Evolutionary conservation across 2,888 invertebrate species (phyloP), one percentile per base, ranked within the genome.

Genomic region (Acleris laterana): DNA sequence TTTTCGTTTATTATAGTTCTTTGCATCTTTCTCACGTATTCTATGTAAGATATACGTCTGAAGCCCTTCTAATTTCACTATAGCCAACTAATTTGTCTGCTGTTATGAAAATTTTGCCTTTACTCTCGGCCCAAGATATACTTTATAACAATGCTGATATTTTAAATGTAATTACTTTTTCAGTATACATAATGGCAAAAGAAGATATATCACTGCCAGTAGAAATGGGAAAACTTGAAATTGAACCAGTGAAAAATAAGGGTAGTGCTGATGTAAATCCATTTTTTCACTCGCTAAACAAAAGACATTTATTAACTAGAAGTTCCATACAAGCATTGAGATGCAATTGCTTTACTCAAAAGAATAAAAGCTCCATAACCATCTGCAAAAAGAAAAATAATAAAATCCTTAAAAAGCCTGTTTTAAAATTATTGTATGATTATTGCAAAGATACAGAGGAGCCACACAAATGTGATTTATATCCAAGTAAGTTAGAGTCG

Each of bases 161-260:
- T 63, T 11, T 9, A 3, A 17, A 17, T 25, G 5, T 55, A 46
- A 32, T 42, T 32, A 32, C 9, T 32, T 49, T 65, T 66, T 11
- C 65, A 66, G 65, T 44, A 28, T 61, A 6, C 9, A 61, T 22
- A 71, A 93, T 93, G 93, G 83, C 88, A 70, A 88, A 90, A 77
- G 88, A 93, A 80, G 93, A 94, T 64, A 80, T 92, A 73, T 83
- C 90, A 67, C 77, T 94, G 71, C 92, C 93, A 71, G 88, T 93
- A 68, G 90, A 93, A 79, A 87, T 95, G 85, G 90, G 89, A 70
- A 93, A 92, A 77, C 80, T 95, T 70, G 93, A 94, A 87, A 94
- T 95, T 78, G 93, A 93, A 72, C 89, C 93, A 32, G 76, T 80
- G 51, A 86, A 89, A 80, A 63, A 76, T 46, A 78, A 73, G 68